phyloP scores from a whole-genome alignment of 2,113 vertebrate genomes.

The Pituophis catenifer region DNA sequence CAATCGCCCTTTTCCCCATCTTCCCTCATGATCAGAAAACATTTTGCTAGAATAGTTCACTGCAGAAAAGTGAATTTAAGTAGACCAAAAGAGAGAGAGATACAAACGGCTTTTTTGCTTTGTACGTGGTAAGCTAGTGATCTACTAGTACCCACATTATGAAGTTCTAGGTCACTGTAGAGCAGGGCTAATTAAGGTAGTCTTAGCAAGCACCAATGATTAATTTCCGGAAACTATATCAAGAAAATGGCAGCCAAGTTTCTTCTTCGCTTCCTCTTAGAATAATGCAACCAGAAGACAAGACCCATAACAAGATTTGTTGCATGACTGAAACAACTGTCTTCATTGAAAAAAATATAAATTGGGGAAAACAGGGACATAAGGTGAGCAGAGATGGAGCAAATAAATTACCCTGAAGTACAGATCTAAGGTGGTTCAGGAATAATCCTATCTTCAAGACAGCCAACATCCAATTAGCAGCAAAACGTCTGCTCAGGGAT shows the following conservation, averaged over 20 bases:
- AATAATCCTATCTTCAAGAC: neutral
- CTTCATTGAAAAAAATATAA: neutral
- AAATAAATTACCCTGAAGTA: neutral
- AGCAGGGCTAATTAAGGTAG: neutral
- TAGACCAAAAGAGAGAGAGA: neutral
- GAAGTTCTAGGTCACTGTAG: neutral
- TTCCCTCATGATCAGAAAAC: neutral
- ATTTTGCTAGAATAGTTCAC: neutral
- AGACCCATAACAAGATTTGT: neutral
- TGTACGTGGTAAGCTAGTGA: neutral
- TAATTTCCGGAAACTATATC: neutral
- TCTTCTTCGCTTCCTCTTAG: neutral
- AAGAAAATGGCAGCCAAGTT: neutral
- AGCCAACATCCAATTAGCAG: neutral
- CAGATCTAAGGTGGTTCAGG: neutral
- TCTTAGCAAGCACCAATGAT: accelerated
- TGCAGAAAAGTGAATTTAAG: neutral
- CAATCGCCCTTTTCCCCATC: neutral
- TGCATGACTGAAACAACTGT: neutral
- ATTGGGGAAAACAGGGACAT: neutral
- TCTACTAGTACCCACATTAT: neutral
- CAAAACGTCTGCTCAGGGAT: accelerated
- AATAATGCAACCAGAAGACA: neutral
- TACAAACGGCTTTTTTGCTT: neutral
- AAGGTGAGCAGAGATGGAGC: neutral